Percentiles rank a stretch among this genome's conserved stretches.
phyloP scores from a whole-genome alignment of 2,113 vertebrate genomes.

The Callaeas wilsoni region DNA sequence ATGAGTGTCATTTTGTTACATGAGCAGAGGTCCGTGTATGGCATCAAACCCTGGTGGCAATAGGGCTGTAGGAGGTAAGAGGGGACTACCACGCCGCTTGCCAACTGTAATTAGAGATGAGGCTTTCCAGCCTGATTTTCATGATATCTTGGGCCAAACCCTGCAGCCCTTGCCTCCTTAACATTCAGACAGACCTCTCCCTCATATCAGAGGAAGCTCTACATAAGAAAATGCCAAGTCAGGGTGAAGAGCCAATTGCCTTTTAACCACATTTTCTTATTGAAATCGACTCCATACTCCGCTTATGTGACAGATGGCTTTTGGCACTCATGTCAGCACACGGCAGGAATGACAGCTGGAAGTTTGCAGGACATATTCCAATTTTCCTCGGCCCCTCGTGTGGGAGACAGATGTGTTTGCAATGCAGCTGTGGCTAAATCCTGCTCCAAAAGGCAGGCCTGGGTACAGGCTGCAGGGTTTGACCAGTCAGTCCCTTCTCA shows the following conservation, averaged over 20 bases:
- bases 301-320: background rate
- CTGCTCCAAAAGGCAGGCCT: background rate
- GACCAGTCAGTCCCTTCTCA: background rate
- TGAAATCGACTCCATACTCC: background rate
- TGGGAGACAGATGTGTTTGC: background rate
- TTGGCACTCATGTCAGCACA: background rate
- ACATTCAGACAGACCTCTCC: background rate
- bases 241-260: background rate
- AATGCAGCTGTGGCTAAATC: background rate
- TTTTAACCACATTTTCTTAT: background rate
- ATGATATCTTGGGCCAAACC: background rate
- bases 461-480: background rate
- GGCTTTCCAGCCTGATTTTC: background rate
- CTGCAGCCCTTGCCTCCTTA: background rate
- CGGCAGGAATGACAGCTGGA: slow-evolving; percentile 12
- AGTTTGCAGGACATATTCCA: background rate
- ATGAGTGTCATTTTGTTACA: background rate
- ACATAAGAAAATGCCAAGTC: background rate
- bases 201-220: background rate
- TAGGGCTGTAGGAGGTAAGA: background rate
- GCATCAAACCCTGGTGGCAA: fast-evolving
- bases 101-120: background rate
- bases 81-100: fast-evolving
- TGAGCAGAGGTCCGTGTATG: background rate
- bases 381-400: background rate